Conservation (phyloP, 2,888 invertebrate genomes). For the Tipula confusa region DNA sequence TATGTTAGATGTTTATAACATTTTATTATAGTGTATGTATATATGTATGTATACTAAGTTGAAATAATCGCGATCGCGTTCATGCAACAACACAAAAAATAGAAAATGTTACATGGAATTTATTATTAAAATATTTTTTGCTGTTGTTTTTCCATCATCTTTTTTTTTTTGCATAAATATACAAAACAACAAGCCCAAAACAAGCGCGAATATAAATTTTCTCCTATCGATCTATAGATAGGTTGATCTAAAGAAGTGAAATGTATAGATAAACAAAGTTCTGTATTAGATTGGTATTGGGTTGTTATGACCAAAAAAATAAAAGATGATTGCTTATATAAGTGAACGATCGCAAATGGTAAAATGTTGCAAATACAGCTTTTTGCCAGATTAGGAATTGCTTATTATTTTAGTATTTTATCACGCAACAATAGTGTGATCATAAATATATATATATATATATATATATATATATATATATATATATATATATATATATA, state of each 20-base stretch:
- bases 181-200: conserved; percentile 6
- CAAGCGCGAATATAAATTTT: not conserved
- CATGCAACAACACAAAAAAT: not conserved
- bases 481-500: no score
- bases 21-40: not conserved
- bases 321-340: not conserved
- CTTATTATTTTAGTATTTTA: no score
- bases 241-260: not conserved
- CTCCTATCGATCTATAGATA: not conserved
- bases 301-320: not conserved
- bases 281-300: not conserved
- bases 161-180: not conserved
- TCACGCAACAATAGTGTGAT: not conserved
- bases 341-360: not conserved
- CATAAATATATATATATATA: no score
- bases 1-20: not conserved
- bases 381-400: not conserved
- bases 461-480: no score
- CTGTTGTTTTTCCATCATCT: not conserved
- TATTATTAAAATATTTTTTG: not conserved
- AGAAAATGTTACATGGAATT: conserved; percentile 3
- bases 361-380: not conserved
- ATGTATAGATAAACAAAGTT: not conserved
- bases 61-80: not conserved
- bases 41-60: not conserved